A percentile compares a stretch with the other conserved stretches of the same genome.
phyloP scores from a whole-genome alignment of 1,140 invertebrate genomes.

The Drosophila gunungcola region DNA sequence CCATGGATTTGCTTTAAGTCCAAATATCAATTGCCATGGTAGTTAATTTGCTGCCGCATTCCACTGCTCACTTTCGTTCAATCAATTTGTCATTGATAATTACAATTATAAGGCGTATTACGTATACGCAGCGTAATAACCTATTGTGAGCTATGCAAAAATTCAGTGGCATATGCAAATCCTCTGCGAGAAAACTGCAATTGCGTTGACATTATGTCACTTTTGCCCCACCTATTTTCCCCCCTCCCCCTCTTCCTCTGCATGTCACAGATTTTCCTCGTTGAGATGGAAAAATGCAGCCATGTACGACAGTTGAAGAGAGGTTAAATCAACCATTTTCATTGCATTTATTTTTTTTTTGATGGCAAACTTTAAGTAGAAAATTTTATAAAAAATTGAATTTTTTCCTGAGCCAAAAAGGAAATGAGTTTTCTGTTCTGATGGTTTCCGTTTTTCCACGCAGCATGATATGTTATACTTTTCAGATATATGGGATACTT shows the following conservation, averaged over 20 bases:
- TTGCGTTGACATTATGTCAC: constrained; percentile 49
- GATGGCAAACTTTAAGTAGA: constrained; percentile 8
- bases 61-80: constrained; percentile 6
- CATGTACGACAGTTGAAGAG: constrained; percentile 27
- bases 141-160: constrained; percentile 19
- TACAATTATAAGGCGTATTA: constrained; percentile 28
- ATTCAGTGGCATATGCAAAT: constrained; percentile 52
- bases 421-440: constrained; percentile 14
- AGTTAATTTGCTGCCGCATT: constrained; percentile 8
- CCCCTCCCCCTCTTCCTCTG: background rate
- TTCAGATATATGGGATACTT: constrained; percentile 83
- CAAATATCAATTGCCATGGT: background rate
- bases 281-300: constrained; percentile 34
- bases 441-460: constrained; percentile 9
- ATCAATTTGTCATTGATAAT: constrained; percentile 31
- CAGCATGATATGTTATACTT: constrained; percentile 24
- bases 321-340: constrained; percentile 51
- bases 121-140: constrained; percentile 45
- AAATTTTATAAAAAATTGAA: constrained; percentile 7
- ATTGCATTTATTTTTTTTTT: constrained; percentile 19
- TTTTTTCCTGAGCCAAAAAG: background rate
- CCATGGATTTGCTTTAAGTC: constrained; percentile 4
- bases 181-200: constrained; percentile 21
- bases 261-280: constrained; percentile 18
- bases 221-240: constrained; percentile 4